phyloP scores from a whole-genome alignment of 2,888 invertebrate species.

The Nomada fabriciana region DNA sequence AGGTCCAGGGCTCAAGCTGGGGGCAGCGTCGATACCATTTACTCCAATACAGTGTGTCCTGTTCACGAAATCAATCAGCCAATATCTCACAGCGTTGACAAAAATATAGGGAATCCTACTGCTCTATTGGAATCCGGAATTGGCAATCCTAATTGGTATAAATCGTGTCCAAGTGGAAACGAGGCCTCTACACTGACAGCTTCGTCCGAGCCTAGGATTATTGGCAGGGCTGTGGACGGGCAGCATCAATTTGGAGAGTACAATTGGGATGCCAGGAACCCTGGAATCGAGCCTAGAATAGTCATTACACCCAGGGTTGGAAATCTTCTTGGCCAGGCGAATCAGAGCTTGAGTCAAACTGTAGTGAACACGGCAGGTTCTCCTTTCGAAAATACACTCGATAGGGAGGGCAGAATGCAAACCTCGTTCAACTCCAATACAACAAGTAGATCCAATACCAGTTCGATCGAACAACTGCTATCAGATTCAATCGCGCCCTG shows the following conservation, averaged over 20 bases:
- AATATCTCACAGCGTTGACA: slow-evolving; percentile 68
- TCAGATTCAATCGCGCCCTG: not conserved
- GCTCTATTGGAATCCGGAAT: slow-evolving; percentile 58
- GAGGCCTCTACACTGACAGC: slow-evolving; percentile 38
- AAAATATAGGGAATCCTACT: slow-evolving; percentile 68
- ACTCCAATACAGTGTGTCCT: slow-evolving; percentile 74
- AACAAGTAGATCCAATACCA: not conserved
- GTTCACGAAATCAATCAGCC: slow-evolving; percentile 69
- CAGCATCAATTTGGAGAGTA: slow-evolving; percentile 44
- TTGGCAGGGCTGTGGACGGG: slow-evolving; percentile 42
- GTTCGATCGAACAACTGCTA: slow-evolving; percentile 31
- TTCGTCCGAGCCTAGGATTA: slow-evolving; percentile 67
- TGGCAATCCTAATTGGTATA: slow-evolving; percentile 79
- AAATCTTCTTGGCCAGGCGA: slow-evolving; percentile 73
- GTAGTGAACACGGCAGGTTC: slow-evolving; percentile 51
- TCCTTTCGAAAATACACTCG: slow-evolving; percentile 44
- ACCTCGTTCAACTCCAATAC: not conserved
- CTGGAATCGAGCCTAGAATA: slow-evolving; percentile 74
- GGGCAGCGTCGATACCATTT: slow-evolving; percentile 69
- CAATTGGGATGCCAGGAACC: slow-evolving; percentile 51
- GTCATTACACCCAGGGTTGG: slow-evolving; percentile 76
- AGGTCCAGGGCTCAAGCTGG: slow-evolving; percentile 38
- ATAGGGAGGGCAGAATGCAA: slow-evolving; percentile 51
- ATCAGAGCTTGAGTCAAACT: slow-evolving; percentile 66
- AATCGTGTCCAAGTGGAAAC: slow-evolving; percentile 55